Base-by-base conservation (phyloP, 2,113 vertebrate genomes). In the Rhea americana region DNA sequence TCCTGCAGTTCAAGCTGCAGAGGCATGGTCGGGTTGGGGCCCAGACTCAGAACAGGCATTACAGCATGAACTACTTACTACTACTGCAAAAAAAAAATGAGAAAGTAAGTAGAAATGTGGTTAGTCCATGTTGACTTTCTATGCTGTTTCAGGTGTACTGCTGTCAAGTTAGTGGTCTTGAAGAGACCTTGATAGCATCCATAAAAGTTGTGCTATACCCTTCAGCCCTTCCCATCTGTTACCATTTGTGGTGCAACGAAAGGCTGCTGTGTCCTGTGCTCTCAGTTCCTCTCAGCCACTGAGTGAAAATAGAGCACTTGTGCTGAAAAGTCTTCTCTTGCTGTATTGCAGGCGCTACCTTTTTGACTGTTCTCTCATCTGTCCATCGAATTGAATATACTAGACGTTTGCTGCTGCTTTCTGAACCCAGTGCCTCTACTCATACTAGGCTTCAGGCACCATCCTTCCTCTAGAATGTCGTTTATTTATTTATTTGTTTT, bases 191-290 rank as follows among this genome's bases (percentile, higher is more conserved):
- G 3, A 2, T 8, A 58, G 11, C 53, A 19, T 35, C 56, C 26
- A 71, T 41, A 41, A 41, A 35, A 48, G 47, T 32, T 14, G 45
- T 13, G 8, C 45, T 77, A 0, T 13, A 25, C 6, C 39, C 7
- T 51, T 59, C 25, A 53, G 37, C 11, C 16, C 13, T 13, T 17
- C 22, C 50, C 24, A 5, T 61, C n/a, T 0, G 9, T 37, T 51
- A 7, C 26, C 18, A 26, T 35, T 47, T 37, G 28, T 2, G 2
- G 25, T 45, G 43, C 59, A n/a, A 5, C 22, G 51, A 43, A 11
- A 71, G 32, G 28, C 21, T 25, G 3, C 0, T 20, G 26, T 63
- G 30, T 71, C 3, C 0, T 0, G 26, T 59, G 25, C 30, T 79
- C 3, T 1, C 22, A 8, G 1, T 55, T 87, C 82, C 43, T 85